Conservation (phyloP, 2,797 vertebrate genomes). For the Pangasius djambal region DNA sequence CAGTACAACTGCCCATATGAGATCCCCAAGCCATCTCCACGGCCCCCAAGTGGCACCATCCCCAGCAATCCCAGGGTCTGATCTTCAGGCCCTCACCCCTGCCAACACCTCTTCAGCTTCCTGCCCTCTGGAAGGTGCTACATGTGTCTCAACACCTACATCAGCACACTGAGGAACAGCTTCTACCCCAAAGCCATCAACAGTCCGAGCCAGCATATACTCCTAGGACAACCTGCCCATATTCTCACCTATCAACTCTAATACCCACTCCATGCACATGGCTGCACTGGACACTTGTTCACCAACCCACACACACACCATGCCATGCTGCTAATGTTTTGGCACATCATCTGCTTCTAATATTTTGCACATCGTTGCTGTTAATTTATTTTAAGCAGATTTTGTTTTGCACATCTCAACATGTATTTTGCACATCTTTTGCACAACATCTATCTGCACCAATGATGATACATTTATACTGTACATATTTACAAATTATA, state of each 20-base stretch:
- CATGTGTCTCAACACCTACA: neutral
- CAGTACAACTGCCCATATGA: too few species aligned
- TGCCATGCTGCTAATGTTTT: neutral
- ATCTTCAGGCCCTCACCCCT: neutral
- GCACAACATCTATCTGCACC: neutral
- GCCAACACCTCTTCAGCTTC: neutral
- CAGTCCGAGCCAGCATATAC: neutral
- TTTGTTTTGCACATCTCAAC: too few species aligned
- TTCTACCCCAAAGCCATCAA: neutral
- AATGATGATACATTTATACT: neutral
- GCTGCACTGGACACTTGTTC: neutral
- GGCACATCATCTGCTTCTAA: neutral
- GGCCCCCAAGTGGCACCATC: too few species aligned
- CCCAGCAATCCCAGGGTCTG: too few species aligned
- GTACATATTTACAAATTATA: neutral
- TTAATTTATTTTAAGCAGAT: neutral
- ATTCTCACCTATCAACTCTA: constrained; percentile 8
- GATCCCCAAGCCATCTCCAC: too few species aligned
- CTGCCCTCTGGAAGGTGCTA: neutral
- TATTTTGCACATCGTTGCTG: neutral
- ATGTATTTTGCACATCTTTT: too few species aligned
- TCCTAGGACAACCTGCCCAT: neutral
- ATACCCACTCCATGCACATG: neutral
- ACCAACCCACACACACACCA: neutral
- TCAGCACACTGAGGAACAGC: neutral